Conservation (phyloP, 1,140 invertebrate species). For the Aphis craccivora region DNA sequence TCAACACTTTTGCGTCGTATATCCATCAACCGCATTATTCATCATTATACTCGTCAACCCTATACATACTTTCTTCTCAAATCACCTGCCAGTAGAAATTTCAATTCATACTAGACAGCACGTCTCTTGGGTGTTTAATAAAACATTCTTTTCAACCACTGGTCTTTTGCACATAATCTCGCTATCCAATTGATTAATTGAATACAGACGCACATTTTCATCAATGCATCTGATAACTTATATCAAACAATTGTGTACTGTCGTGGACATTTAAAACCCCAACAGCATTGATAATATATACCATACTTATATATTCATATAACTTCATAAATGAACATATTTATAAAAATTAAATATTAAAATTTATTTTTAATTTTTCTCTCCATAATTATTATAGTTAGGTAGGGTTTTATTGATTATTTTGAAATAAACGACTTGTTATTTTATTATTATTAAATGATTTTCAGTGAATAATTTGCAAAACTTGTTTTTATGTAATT, state of each 20-base stretch:
- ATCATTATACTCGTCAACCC: slow-evolving; percentile 50
- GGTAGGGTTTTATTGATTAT: background rate
- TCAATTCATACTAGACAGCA: slow-evolving; percentile 27
- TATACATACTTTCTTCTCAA: background rate
- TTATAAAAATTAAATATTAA: background rate
- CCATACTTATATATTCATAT: background rate
- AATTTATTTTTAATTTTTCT: background rate
- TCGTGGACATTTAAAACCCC: background rate
- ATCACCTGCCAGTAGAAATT: background rate
- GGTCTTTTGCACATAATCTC: background rate
- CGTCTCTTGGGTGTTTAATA: slow-evolving; percentile 24
- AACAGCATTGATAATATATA: background rate
- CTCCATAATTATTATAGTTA: background rate
- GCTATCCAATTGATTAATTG: background rate
- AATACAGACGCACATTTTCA: background rate
- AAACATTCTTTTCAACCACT: slow-evolving; percentile 37
- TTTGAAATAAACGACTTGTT: background rate
- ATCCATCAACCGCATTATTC: slow-evolving; percentile 45
- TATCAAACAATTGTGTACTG: background rate
- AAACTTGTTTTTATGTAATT: background rate
- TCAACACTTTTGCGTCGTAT: slow-evolving; percentile 22
- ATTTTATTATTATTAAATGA: background rate
- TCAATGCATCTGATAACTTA: background rate
- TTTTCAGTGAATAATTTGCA: background rate
- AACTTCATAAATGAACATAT: too few species aligned